Evolutionary conservation across 1,140 invertebrate species (phyloP).

Genomic region (Zaprionus taronus): DNA sequence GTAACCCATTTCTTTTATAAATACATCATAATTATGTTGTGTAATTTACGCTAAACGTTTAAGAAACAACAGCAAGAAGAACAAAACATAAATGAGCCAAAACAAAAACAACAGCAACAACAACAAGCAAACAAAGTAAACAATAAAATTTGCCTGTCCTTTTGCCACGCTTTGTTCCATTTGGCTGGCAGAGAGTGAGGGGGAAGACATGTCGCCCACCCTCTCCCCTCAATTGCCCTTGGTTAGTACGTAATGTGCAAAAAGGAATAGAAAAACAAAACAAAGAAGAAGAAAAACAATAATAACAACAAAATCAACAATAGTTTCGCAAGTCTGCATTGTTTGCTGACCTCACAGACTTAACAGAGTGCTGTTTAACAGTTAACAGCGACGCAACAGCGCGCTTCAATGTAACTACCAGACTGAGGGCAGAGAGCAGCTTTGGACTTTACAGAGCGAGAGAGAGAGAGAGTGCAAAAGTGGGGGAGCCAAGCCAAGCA

Average conservation of each 20-base stretch:
- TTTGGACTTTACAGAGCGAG: slow-evolving; percentile 8
- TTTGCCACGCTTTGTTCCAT: slow-evolving; percentile 3
- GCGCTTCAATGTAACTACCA: slow-evolving; percentile 27
- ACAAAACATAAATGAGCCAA: slow-evolving; percentile 16
- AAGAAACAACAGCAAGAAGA: slow-evolving; percentile 8
- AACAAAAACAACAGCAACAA: background rate
- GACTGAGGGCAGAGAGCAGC: slow-evolving; percentile 3
- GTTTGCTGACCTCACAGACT: slow-evolving; percentile 16
- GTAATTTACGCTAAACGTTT: slow-evolving; percentile 3
- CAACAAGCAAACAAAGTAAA: slow-evolving; percentile 44
- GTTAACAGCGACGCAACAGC: slow-evolving; percentile 50
- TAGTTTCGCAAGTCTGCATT: slow-evolving; percentile 32
- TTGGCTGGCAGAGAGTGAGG: background rate
- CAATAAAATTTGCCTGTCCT: slow-evolving; percentile 33
- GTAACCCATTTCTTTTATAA: slow-evolving; percentile 12
- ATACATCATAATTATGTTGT: slow-evolving; percentile 2
- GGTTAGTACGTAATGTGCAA: background rate
- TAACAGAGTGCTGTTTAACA: slow-evolving; percentile 38
- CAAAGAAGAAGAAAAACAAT: background rate
- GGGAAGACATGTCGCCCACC: background rate
- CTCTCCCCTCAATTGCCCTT: background rate
- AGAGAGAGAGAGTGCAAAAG: slow-evolving; percentile 22
- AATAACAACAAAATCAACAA: slow-evolving; percentile 16
- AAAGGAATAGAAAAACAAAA: slow-evolving; percentile 13
- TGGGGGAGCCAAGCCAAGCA: slow-evolving; percentile 30